phyloP scores from a whole-genome alignment of 2,113 vertebrate species.

The Argyrosomus japonicus region DNA sequence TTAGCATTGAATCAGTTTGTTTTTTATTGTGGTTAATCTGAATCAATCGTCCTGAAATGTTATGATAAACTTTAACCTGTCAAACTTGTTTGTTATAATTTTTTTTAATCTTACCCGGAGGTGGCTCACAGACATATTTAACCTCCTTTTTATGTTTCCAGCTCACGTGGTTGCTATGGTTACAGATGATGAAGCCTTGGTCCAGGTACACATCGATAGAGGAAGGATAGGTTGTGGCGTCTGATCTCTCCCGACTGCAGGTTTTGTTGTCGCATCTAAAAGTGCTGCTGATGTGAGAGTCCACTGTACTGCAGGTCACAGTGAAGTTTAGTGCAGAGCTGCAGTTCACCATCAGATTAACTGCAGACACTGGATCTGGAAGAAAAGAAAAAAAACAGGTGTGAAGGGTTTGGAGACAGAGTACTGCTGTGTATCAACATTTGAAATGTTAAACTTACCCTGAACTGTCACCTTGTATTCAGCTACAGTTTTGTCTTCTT shows the following conservation, averaged over 20 bases:
- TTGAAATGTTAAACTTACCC: not conserved
- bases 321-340: slow-evolving; percentile 9
- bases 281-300: not conserved
- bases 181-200: slow-evolving; percentile 2
- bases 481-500: accelerated
- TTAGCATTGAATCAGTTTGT: too few relatives aligned
- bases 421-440: not conserved
- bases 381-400: not conserved
- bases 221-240: not conserved
- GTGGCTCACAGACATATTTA: too few relatives aligned
- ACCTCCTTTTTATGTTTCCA: not conserved
- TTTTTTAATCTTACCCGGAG: too few relatives aligned
- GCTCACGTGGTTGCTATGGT: slow-evolving; percentile 43
- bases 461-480: slow-evolving; percentile 14
- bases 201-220: slow-evolving; percentile 16
- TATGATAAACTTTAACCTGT: too few relatives aligned
- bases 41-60: too few relatives aligned
- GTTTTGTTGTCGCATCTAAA: not conserved
- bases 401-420: not conserved
- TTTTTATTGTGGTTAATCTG: too few relatives aligned
- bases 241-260: not conserved
- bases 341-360: not conserved
- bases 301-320: not conserved
- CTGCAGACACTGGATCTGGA: slow-evolving; percentile 6
- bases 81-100: too few relatives aligned